Evolutionary conservation across 2,888 invertebrate genomes (phyloP), one percentile per base, ranked within the genome.

Genomic region (Parnassius mnemosyne): DNA sequence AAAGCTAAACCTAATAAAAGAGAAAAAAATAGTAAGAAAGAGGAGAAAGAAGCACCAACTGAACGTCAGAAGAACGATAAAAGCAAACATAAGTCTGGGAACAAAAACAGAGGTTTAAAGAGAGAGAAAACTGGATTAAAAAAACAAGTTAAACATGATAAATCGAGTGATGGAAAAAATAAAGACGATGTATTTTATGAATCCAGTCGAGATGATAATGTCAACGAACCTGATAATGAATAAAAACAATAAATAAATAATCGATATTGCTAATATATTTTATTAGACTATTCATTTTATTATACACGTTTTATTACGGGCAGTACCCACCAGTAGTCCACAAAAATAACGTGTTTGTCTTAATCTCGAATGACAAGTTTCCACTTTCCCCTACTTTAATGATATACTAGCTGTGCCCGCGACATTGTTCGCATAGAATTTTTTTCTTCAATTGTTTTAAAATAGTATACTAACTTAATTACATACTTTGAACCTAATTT

Each of bases 121-220:
- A 61, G 52, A 20, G 25, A 34, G n/a, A 56, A 52, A 20, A 50
- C 63, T 50, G 67, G 61, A 5, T 64, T 69, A 0, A 59, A 51
- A 46, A 70, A 69, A 41, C n/a, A 13, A 49, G 56, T 55, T 12
- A 61, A 71, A 2, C 67, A 66, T 7, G 50, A 7, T 43, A 61
- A 56, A 25, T 1, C 55, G 11, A 34, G 10, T 16, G 52, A 56
- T 10, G 50, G 44, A 13, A 54, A 60, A 44, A 55, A 60, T 43
- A 72, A 66, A 54, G 75, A 73, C 0, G 80, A 79, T 3, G 74
- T 77, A 0, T 79, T 83, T 52, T 89, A 88, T 46, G 85, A 87
- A 64, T 89, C 89, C n/a, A 89, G 87, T 68, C 73, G 76, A 42
- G 89, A 89, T 20, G 87, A 87, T 1, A 83, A 84, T 66, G 87